Percentiles rank a stretch among this genome's conserved stretches.
Evolutionary conservation across 2,113 vertebrate genomes (phyloP).

Genomic region (Pithys albifrons): DNA sequence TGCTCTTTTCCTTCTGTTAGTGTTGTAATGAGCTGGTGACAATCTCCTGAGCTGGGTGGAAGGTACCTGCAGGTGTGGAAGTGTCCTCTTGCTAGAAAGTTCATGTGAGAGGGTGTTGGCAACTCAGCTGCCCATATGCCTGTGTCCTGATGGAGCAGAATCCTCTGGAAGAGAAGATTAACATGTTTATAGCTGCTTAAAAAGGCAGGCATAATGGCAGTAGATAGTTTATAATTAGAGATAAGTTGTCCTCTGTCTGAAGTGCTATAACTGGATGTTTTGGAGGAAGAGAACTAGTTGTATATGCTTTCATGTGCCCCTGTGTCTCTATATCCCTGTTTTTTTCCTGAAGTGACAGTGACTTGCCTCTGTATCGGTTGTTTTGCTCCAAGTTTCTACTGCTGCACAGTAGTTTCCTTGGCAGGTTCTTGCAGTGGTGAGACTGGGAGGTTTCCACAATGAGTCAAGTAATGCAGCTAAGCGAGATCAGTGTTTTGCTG

Average conservation of each 20-base stretch:
- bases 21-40: not conserved
- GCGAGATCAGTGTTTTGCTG: not conserved
- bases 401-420: not conserved
- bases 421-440: not conserved
- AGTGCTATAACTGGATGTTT: not conserved
- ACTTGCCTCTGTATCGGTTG: not conserved
- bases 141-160: not conserved
- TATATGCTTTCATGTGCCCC: not conserved
- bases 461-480: not conserved
- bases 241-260: not conserved
- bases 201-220: not conserved
- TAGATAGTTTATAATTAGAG: not conserved
- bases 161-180: not conserved
- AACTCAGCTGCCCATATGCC: not conserved
- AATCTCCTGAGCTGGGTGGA: not conserved
- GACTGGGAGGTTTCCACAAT: not conserved
- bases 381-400: not conserved
- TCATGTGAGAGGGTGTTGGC: not conserved
- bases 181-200: not conserved
- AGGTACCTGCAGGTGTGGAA: not conserved
- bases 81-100: not conserved
- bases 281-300: not conserved
- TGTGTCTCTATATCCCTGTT: not conserved
- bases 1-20: not conserved
- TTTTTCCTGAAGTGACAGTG: not conserved